Base-by-base conservation (phyloP, 2,113 vertebrate species). In the Nothocercus julius region DNA sequence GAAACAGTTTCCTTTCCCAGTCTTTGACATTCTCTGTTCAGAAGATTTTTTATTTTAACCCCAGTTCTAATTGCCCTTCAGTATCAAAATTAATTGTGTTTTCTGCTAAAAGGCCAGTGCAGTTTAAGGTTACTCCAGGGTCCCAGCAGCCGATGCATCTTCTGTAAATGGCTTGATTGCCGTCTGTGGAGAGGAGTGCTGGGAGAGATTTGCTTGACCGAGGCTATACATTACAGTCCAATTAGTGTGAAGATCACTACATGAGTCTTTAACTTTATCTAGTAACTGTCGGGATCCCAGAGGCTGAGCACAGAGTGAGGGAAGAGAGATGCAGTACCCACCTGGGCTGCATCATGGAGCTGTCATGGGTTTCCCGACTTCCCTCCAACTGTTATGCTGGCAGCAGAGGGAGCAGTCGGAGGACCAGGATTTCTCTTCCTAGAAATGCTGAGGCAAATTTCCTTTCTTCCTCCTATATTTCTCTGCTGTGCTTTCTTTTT, bases 81-180 rank as follows among this genome's bases (percentile, higher is more conserved):
- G 97, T 96, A 98, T 98, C 97, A 98, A 97, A 98, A 98, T 98
- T 98, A 98, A 98, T 98, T 98, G 98, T 98, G 96, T 97, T 98
- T 98, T 97, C 96, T 89, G 75, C 97, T 98, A 98, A 98, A 98
- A 98, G 98, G 97, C 97, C 98, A 98, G 96, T 59, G 86, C 95
- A 94, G 97, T 95, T 97, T 97, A 98, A 98, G 98, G 98, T 98
- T 97, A 97, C 97, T 97, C 96, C 78, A 95, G 97, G 98, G 98
- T 98, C 97, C 96, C 85, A 53, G 96, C 97, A 97, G 97, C 97
- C 98, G 83, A 98, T 98, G 98, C 97, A 98, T 98, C 98, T 98
- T 98, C 98, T 96, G 94, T 97, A 98, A 98, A 97, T 98, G 98
- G 95, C 97, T 97, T 97, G 97, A 98, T 97, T 98, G 97, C 97